Base-by-base conservation (phyloP, 2,797 vertebrate species). In the Sebastes hopkinsi region DNA sequence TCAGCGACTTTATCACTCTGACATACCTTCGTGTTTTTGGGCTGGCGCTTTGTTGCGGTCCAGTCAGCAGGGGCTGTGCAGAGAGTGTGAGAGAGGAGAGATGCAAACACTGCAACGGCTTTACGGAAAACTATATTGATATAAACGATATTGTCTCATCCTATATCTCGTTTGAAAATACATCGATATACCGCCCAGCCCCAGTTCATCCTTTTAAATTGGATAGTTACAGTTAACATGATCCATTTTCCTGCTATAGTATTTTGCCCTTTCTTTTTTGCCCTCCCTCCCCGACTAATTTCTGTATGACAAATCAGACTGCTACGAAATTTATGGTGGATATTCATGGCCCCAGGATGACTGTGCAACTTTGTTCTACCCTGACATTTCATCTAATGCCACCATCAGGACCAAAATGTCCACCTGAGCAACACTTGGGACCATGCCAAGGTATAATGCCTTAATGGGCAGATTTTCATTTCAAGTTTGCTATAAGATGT, bases 151-250 rank as follows among this genome's bases (percentile, higher is more conserved):
- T 16, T 42, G 38, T 42, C 38, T 16, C 38, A 42, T 42, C 38
- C 38, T 42, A 42, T 42, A 42, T 42, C 38, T 42, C 38, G 1
- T 42, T 42, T 42, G 38, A 42, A 42, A 42, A 42, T 42, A 42
- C 38, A 42, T 1, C 6, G 14, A 7, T 42, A 42, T 42, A 7
- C 38, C 38, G 38, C 38, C 38, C 14, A 16, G 38, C 38, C 14
- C 38, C 7, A 42, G 32, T 65, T 81, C 38, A 69, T 55, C 55
- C 59, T 69, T 86, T 60, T 58, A 42, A 65, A 66, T 12, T 30
- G 25, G 54, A 78, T 50, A 73, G 50, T 75, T 84, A n/a, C 25
- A 54, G 72, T 71, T 62, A 64, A 59, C 46, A 64, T 82, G 64
- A 81, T 73, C 74, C 1, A 56, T 80, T 58, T 61, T 64, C 29